A percentile compares a stretch with the other conserved stretches of the same genome.
Evolutionary conservation across 2,797 vertebrate genomes (phyloP).

Genomic region (Novumbra hubbsi): DNA sequence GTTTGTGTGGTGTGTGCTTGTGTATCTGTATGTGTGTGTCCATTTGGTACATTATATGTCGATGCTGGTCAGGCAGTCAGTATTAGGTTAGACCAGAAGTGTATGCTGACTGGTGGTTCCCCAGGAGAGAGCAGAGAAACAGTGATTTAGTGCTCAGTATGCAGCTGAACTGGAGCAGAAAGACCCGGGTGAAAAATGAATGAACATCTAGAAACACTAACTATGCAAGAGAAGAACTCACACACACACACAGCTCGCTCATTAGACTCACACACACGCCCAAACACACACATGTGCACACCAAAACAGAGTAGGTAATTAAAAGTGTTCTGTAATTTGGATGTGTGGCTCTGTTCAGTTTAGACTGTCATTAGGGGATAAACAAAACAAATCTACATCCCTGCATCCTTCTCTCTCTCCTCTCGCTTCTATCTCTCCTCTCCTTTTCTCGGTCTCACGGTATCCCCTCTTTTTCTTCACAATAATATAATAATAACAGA

Average conservation of each 20-base stretch:
- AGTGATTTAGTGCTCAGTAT: conserved; percentile 4
- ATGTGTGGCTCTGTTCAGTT: not conserved
- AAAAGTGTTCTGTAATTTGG: conserved; percentile 35
- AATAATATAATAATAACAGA: not conserved
- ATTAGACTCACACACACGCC: conserved; percentile 2
- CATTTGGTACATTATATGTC: not conserved
- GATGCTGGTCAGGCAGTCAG: not conserved
- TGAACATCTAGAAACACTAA: not conserved
- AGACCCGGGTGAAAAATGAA: conserved; percentile 5
- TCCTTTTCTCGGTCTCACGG: not conserved
- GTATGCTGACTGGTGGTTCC: not conserved
- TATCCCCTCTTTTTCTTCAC: not conserved
- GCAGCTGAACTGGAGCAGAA: conserved; percentile 7
- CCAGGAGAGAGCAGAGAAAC: not conserved
- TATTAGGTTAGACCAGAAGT: not conserved
- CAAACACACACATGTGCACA: conserved; percentile 9
- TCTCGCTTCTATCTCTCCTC: not conserved
- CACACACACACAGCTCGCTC: not conserved
- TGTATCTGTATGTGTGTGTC: not conserved
- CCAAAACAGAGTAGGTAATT: conserved; percentile 37
- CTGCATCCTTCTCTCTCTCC: not conserved
- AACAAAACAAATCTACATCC: conserved; percentile 38
- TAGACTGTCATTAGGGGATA: conserved; percentile 35
- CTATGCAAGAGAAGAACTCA: not conserved
- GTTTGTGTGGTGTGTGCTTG: no score